Conservation (phyloP, 2,888 invertebrate species). For the Cyrtodaria siliqua region DNA sequence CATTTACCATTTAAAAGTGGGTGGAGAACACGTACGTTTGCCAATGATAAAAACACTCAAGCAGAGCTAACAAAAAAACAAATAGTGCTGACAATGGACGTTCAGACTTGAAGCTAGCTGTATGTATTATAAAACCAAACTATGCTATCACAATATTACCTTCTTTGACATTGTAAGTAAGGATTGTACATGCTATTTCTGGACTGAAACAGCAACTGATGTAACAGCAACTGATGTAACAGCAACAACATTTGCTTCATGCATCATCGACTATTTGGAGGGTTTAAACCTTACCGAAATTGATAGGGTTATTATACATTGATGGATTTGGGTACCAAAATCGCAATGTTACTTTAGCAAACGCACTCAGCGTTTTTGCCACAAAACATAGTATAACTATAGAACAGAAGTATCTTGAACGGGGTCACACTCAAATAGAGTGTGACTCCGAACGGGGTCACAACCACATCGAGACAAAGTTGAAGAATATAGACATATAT, state of each 20-base stretch:
- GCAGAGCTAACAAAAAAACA: neutral
- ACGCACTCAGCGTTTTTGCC: neutral
- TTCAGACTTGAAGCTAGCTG: conserved; percentile 6
- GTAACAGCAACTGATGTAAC: too few species aligned
- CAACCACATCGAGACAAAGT: neutral
- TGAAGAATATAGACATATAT: too few species aligned
- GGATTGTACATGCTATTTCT: conserved; percentile 5
- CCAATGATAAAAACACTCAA: neutral
- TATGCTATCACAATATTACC: conserved; percentile 15
- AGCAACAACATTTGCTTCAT: too few species aligned
- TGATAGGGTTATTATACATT: conserved; percentile 1
- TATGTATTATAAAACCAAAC: conserved; percentile 9
- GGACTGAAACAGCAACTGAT: too few species aligned
- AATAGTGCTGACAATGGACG: neutral
- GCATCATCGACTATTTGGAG: too few species aligned
- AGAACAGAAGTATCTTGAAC: neutral
- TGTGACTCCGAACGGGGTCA: neutral
- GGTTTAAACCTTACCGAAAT: neutral
- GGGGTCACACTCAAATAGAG: neutral
- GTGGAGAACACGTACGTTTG: too few species aligned
- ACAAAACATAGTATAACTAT: neutral
- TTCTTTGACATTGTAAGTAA: too few species aligned
- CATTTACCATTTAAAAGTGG: too few species aligned
- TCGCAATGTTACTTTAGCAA: conserved; percentile 5
- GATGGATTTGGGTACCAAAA: conserved; percentile 21